Evolutionary conservation across 2,888 invertebrate genomes (phyloP).

Genomic region (Trachelus tabidus): DNA sequence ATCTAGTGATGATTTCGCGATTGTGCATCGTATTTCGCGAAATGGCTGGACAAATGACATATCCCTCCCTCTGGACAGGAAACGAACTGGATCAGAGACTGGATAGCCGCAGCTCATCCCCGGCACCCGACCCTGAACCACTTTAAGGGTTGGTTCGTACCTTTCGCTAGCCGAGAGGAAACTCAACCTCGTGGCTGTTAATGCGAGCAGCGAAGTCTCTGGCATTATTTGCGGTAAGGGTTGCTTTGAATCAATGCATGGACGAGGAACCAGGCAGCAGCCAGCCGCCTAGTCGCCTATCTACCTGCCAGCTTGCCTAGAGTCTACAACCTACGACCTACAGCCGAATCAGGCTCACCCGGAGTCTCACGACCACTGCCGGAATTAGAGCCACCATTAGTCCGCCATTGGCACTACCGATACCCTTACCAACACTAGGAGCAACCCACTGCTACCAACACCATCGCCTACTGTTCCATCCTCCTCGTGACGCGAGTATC

Average conservation of each 20-base stretch:
- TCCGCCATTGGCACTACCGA: slow-evolving; percentile 38
- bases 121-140: too few relatives aligned
- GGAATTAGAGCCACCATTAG: slow-evolving; percentile 49
- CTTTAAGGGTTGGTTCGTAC: too few relatives aligned
- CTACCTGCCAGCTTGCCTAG: slow-evolving; percentile 6
- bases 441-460: background rate
- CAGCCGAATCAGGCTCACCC: slow-evolving; percentile 4
- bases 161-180: background rate
- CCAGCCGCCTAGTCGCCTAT: slow-evolving; percentile 10
- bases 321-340: slow-evolving; percentile 14
- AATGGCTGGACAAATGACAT: too few relatives aligned
- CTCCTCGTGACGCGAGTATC: slow-evolving; percentile 8
- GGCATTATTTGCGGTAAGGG: slow-evolving; percentile 38
- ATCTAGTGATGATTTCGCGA: slow-evolving; percentile 37
- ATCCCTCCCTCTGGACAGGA: too few relatives aligned
- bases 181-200: slow-evolving; percentile 19
- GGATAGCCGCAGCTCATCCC: too few relatives aligned
- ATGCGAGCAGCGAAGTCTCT: slow-evolving; percentile 28
- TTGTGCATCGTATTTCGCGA: too few relatives aligned
- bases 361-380: slow-evolving; percentile 44
- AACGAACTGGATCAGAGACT: too few relatives aligned
- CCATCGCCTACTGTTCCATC: slow-evolving; percentile 6
- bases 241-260: slow-evolving; percentile 50
- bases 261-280: slow-evolving; percentile 33
- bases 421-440: slow-evolving; percentile 16